Base-by-base conservation (phyloP, 2,113 vertebrate genomes). In the Vidua macroura region DNA sequence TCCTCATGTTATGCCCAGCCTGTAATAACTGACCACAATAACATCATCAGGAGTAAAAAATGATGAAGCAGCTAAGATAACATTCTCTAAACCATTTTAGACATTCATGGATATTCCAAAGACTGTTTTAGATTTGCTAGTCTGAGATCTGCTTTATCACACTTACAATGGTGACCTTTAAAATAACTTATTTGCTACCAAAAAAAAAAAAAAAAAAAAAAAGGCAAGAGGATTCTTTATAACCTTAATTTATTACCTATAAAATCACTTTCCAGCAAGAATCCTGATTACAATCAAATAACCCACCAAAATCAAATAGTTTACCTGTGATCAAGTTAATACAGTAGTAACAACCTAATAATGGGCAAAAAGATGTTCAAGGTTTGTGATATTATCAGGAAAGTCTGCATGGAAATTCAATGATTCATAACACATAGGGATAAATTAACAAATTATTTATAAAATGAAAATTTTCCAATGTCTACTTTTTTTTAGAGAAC, bases 301-400 rank as follows among this genome's bases (percentile, higher is more conserved):
- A 95, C n/a, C 64, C 31, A 96, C 79, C 83, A 96, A 97, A 98
- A 97, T 96, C 95, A 96, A 97, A 96, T 66, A 84, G 86, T 97
- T 98, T 96, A 97, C 88, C 92, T 97, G 92, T 96, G 90, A 97
- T 97, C 95, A 98, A 93, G 96, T 97, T 98, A 93, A 96, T 90
- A 88, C 75, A 78, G 79, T 72, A 90, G 64, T 97, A 97, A 97
- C 98, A 97, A 90, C 69, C 37, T 96, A 97, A 96, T 96, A 97
- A 96, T 76, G 35, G 93, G 51, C 73, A 94, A 95, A 97, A 97
- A 81, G 43, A 94, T 73, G 60, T 94, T 93, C 92, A 94, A 95
- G 43, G 16, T 96, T 95, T 96, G 74, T 94, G 52, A 49, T 84
- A 59, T 75, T 53, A 15, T 95, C 94, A 96, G 95, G 93, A 97